phyloP scores from a whole-genome alignment of 2,888 invertebrate genomes.

The Ceraclea dissimilis region DNA sequence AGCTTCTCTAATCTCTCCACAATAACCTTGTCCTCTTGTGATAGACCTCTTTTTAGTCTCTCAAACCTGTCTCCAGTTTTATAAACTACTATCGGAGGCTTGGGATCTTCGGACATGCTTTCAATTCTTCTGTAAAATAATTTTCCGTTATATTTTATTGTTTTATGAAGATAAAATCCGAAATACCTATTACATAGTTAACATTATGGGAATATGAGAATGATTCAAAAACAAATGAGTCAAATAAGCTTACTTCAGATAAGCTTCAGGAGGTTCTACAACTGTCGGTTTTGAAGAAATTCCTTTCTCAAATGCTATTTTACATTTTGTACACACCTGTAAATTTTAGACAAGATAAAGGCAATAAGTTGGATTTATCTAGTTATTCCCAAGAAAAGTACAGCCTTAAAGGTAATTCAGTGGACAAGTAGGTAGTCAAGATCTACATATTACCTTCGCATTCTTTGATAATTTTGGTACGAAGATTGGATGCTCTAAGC shows the following conservation, averaged over 20 bases:
- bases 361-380: conserved; percentile 31
- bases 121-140: conserved; percentile 39
- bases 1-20: conserved; percentile 60
- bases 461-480: conserved; percentile 46
- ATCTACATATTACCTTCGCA: conserved; percentile 46
- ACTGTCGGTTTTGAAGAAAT: conserved; percentile 10
- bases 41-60: conserved; percentile 36
- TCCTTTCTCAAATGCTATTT: conserved; percentile 23
- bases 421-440: too few relatives aligned
- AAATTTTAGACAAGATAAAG: conserved; percentile 18
- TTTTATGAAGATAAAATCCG: too few relatives aligned
- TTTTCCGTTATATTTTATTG: background rate
- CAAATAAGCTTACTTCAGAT: conserved; percentile 43
- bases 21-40: conserved; percentile 53
- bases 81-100: conserved; percentile 50
- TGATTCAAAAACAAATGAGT: too few relatives aligned
- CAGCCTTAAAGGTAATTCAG: too few relatives aligned
- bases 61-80: conserved; percentile 35
- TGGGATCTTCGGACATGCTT: conserved; percentile 46
- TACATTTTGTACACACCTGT: conserved; percentile 22
- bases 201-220: too few relatives aligned
- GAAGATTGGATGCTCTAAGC: conserved; percentile 63
- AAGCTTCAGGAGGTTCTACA: conserved; percentile 47
- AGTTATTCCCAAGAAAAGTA: too few relatives aligned
- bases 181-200: too few relatives aligned